Evolutionary conservation across 2,888 invertebrate genomes (phyloP).

Genomic region (Microplitis deprimator): DNA sequence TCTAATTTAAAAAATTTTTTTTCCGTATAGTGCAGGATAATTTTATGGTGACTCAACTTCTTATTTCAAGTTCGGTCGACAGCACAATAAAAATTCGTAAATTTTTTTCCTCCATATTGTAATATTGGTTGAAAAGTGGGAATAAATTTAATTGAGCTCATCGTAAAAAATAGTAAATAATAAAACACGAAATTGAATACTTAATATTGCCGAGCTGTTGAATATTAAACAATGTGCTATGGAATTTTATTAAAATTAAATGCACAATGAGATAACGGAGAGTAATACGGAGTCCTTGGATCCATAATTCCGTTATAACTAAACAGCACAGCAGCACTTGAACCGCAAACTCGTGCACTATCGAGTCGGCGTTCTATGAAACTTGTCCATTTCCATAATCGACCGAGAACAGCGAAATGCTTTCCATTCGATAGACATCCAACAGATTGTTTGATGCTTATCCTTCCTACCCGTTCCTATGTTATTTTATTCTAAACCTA

Average conservation of each 20-base stretch:
- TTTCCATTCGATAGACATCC: conserved; percentile 41
- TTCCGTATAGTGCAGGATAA: too few relatives aligned
- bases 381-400: conserved; percentile 47
- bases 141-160: neutral
- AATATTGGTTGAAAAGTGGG: neutral
- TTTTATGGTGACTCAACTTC: too few relatives aligned
- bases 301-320: conserved; percentile 48
- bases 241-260: conserved; percentile 4
- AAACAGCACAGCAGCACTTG: conserved; percentile 30
- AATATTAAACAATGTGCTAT: conserved; percentile 8
- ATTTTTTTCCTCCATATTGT: too few relatives aligned
- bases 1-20: too few relatives aligned
- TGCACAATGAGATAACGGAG: conserved; percentile 40
- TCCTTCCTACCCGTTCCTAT: conserved; percentile 8
- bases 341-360: conserved; percentile 40
- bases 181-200: neutral
- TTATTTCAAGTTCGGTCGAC: too few relatives aligned
- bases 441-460: conserved; percentile 25
- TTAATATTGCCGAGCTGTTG: neutral
- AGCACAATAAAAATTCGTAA: too few relatives aligned
- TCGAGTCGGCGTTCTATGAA: conserved; percentile 28
- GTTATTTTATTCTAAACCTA: neutral
- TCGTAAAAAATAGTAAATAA: neutral
- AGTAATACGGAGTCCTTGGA: conserved; percentile 33
- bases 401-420: conserved; percentile 50